Base-by-base conservation (phyloP, 2,797 vertebrate genomes). In the Eulemur coronatus region DNA sequence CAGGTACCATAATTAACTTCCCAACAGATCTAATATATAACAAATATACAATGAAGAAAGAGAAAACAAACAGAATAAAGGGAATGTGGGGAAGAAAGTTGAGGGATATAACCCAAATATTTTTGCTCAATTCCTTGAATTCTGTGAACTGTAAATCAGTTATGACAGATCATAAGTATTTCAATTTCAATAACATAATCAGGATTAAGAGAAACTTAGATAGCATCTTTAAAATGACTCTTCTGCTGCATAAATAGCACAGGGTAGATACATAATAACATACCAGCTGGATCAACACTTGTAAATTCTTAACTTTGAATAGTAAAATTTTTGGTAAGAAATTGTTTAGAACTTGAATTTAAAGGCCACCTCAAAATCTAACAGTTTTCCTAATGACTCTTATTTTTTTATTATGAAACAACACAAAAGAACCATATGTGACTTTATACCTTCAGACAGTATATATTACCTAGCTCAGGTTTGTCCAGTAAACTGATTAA, bases 401-500 rank as follows among this genome's bases (percentile, higher is more conserved):
- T 33, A 85, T 89, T 90, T 88, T 88, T 97, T 92, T 97, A 92
- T 43, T 55, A 81, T 65, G 10, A 93, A 93, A 78, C 24, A 92
- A 91, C 35, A 94, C 8, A 89, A 90, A 95, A 63, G 28, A 80
- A 73, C 33, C 22, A 70, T n/a, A 57, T 17, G 33, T 59, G 30
- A 93, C 35, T 14, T 90, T 55, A 82, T 26, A 30, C 55, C 46
- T 82, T 70, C 69, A 3, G 48, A 94, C 2, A 91, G 43, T 69
- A 82, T 50, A 73, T 63, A 92, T 97, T 99, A 99, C 99, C 99
- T 87, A 99, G 99, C 97, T 99, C 99, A 82, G 99, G 99, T 98
- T 99, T 99, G 98, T 99, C 99, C 98, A 99, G 98, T 94, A 99
- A 99, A 98, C 99, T 99, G 98, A 99, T 99, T 94, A 99, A 99